These are phyloP conservation scores for Echeneis naucrates DNA, from an alignment of 2,797 vertebrate genomes.

Conservation along the genomic window DNA sequence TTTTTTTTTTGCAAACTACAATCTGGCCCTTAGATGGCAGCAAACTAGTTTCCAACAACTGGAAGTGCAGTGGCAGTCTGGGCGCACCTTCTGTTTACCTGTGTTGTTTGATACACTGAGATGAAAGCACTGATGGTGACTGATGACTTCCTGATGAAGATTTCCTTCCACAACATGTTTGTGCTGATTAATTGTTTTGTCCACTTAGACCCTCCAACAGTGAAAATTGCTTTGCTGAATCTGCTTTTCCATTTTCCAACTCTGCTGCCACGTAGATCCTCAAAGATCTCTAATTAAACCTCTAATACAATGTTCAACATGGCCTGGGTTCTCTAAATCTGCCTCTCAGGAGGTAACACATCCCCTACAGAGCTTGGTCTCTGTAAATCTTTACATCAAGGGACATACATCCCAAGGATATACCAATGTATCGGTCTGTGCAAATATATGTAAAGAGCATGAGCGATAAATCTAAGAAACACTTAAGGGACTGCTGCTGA, in stretches of 20 bases:
- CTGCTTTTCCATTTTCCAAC: conserved; percentile 64
- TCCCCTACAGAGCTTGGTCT: conserved; percentile 23
- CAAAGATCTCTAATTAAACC: conserved; percentile 57
- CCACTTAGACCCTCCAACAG: conserved; percentile 55
- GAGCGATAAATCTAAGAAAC: conserved; percentile 41
- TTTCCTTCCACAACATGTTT: conserved; percentile 57
- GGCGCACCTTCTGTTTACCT: conserved; percentile 43
- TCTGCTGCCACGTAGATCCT: conserved; percentile 52
- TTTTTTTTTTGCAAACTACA: not conserved
- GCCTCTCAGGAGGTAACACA: conserved; percentile 25
- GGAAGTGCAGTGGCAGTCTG: not conserved
- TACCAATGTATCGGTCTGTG: conserved; percentile 37
- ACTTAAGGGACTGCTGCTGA: conserved; percentile 55
- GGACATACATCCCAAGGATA: conserved; percentile 22
- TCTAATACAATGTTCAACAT: conserved; percentile 29
- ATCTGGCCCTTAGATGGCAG: conserved; percentile 65
- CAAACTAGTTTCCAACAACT: conserved; percentile 39
- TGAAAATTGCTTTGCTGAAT: conserved; percentile 59
- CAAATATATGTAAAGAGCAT: conserved; percentile 61
- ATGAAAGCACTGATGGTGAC: conserved; percentile 44
- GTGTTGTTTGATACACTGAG: conserved; percentile 29
- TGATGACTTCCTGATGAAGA: conserved; percentile 73
- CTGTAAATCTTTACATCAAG: conserved; percentile 20
- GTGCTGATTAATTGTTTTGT: conserved; percentile 68
- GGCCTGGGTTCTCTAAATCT: conserved; percentile 32